phyloP scores from a whole-genome alignment of 2,888 invertebrate genomes.

The Acrobasis consociella region DNA sequence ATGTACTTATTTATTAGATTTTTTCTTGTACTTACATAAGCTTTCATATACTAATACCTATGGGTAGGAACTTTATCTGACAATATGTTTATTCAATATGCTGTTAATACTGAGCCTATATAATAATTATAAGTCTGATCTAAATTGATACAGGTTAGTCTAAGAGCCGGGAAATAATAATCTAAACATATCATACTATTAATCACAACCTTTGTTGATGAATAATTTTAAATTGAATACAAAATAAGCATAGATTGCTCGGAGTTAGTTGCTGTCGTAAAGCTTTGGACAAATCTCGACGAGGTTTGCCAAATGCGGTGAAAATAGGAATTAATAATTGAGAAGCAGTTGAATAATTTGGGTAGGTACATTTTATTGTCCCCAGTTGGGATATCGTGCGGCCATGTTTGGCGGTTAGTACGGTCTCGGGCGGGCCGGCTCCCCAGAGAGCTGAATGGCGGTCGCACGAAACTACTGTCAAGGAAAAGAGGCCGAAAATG shows the following conservation, averaged over 20 bases:
- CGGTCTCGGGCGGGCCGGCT: conserved; percentile 59
- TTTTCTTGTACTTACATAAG: too few species aligned
- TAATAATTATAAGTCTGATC: too few species aligned
- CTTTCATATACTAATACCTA: too few species aligned
- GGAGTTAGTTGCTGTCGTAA: neutral
- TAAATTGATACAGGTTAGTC: too few species aligned
- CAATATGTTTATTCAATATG: too few species aligned
- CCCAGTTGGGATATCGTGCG: conserved; percentile 58
- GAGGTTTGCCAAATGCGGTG: conserved; percentile 12
- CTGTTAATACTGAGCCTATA: too few species aligned
- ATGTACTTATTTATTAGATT: too few species aligned
- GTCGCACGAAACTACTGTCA: conserved; percentile 62
- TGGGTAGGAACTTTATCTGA: too few species aligned
- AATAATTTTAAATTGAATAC: neutral
- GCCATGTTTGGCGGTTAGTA: conserved; percentile 57
- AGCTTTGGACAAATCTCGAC: conserved; percentile 9
- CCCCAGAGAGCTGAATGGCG: conserved; percentile 62
- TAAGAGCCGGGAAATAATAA: too few species aligned
- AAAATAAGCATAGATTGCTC: neutral
- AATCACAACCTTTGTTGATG: too few species aligned
- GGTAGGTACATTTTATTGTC: conserved; percentile 58
- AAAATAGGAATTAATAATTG: conserved; percentile 55
- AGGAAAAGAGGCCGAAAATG: conserved; percentile 66
- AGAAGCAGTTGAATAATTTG: conserved; percentile 49
- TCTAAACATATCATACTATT: too few species aligned